phyloP scores from a whole-genome alignment of 2,888 invertebrate species.

The Cataglyphis rosenhaueri region DNA sequence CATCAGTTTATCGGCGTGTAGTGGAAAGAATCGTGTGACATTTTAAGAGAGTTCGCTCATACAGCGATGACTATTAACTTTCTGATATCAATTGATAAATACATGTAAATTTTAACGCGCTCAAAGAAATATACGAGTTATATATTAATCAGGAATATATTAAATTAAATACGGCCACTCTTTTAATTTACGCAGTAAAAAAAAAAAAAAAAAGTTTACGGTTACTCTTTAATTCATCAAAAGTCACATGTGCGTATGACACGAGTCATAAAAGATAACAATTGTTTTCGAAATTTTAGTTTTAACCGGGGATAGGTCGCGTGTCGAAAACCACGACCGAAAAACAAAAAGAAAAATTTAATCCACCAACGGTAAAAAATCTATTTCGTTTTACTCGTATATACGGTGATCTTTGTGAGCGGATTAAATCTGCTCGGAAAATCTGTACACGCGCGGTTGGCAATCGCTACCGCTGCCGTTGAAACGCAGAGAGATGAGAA shows the following conservation, averaged over 20 bases:
- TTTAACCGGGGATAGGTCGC: slow-evolving; percentile 31
- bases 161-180: neutral
- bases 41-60: slow-evolving; percentile 32
- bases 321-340: slow-evolving; percentile 37
- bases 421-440: slow-evolving; percentile 52
- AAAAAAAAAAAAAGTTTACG: neutral
- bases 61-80: slow-evolving; percentile 21
- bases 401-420: slow-evolving; percentile 49
- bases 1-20: slow-evolving; percentile 34
- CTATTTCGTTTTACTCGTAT: slow-evolving; percentile 48
- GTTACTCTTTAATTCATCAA: neutral
- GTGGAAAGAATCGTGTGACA: slow-evolving; percentile 23
- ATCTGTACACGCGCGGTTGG: slow-evolving; percentile 24
- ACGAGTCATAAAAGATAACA: slow-evolving; percentile 11
- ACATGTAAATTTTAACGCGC: neutral
- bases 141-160: neutral
- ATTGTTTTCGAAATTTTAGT: slow-evolving; percentile 26
- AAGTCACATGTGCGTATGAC: neutral
- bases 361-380: slow-evolving; percentile 42
- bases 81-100: neutral
- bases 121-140: neutral
- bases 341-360: slow-evolving; percentile 36
- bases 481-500: slow-evolving; percentile 16
- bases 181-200: neutral
- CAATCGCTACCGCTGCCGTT: neutral